A percentile compares a stretch with the other conserved stretches of the same genome.
Conservation (phyloP, 64 coral and sea anemone species). For the Acropora tenuis region DNA sequence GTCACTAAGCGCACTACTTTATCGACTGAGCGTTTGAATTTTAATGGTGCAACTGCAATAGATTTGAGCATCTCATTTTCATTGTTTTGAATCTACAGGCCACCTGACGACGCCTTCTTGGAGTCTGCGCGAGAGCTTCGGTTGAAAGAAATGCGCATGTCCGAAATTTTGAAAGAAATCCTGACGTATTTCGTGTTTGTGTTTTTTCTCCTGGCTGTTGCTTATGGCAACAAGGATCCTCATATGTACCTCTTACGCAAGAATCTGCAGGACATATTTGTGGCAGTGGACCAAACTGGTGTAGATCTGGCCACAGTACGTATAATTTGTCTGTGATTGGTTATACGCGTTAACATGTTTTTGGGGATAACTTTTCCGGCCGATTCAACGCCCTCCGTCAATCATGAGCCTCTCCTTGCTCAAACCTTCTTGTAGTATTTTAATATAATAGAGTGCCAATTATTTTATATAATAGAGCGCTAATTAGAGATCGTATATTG, state of each 20-base stretch:
- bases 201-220: conserved; percentile 62
- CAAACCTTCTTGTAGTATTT: too few species aligned
- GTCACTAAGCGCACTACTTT: neutral
- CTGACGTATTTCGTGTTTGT: conserved; percentile 79
- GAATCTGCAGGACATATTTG: conserved; percentile 70
- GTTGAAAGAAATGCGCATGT: conserved; percentile 87
- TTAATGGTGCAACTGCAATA: neutral
- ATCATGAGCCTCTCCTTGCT: too few species aligned
- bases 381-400: too few species aligned
- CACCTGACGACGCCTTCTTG: conserved; percentile 62
- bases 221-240: conserved; percentile 89
- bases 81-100: conserved; percentile 27
- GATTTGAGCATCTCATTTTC: neutral
- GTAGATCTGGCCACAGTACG: conserved; percentile 58
- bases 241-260: conserved; percentile 78
- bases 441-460: too few species aligned
- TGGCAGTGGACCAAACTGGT: conserved; percentile 9
- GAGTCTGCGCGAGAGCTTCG: conserved; percentile 57
- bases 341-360: too few species aligned
- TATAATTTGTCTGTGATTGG: neutral
- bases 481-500: too few species aligned
- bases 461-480: too few species aligned
- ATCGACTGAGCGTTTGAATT: neutral
- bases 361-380: too few species aligned
- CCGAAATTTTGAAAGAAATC: conserved; percentile 75